A percentile compares a stretch with the other conserved stretches of the same genome.
Evolutionary conservation across 1,140 invertebrate species (phyloP).

Genomic region (Drosophila sp.): DNA sequence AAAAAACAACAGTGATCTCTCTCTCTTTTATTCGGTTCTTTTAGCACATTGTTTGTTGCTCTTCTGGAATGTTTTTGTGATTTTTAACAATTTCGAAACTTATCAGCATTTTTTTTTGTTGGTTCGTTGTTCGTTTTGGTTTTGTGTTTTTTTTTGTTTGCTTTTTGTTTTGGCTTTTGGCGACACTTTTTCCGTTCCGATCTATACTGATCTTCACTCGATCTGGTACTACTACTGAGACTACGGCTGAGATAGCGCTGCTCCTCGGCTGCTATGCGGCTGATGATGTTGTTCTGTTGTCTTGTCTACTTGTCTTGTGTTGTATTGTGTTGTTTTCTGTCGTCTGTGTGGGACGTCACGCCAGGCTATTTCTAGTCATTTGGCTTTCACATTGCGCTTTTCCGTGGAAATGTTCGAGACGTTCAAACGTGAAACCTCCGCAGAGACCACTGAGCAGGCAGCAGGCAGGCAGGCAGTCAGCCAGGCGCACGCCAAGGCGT

Average conservation of each 20-base stretch:
- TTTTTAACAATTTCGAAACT: conserved; percentile 21
- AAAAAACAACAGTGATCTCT: conserved; percentile 9
- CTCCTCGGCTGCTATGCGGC: background rate
- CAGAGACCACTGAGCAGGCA: conserved; percentile 80
- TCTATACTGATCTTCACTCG: conserved; percentile 49
- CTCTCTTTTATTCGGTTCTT: conserved; percentile 10
- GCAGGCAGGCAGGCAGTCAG: conserved; percentile 35
- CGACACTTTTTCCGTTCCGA: conserved; percentile 25
- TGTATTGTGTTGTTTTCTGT: conserved; percentile 61
- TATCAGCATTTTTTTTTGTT: conserved; percentile 10
- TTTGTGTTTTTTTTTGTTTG: conserved; percentile 14
- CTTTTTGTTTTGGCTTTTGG: background rate
- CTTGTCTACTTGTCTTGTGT: conserved; percentile 17
- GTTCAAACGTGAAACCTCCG: conserved; percentile 83
- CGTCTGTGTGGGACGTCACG: conserved; percentile 68
- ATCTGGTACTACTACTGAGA: conserved; percentile 56
- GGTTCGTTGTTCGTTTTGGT: conserved; percentile 16
- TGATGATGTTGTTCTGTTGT: conserved; percentile 50
- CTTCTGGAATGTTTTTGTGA: conserved; percentile 34
- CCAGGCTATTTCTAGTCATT: conserved; percentile 78
- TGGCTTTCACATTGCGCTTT: conserved; percentile 81
- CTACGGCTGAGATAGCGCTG: conserved; percentile 26
- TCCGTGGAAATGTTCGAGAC: conserved; percentile 75
- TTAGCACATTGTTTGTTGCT: conserved; percentile 15
- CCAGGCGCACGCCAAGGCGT: conserved; percentile 40